Conservation (phyloP, 2,797 vertebrate genomes). For the Gambusia yucatana region DNA sequence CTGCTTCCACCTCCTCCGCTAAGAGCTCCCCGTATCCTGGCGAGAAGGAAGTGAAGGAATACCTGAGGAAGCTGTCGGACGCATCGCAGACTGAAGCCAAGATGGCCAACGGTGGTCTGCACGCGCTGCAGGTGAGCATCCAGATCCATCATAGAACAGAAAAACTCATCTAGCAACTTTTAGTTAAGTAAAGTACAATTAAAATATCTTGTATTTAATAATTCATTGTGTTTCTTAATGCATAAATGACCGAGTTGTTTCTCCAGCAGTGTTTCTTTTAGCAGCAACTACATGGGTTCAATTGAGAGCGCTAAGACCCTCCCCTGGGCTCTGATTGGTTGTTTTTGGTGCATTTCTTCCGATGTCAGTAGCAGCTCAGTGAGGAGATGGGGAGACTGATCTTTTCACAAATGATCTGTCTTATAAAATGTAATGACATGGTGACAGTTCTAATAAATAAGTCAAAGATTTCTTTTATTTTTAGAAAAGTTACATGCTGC, state of each 20-base stretch:
- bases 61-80: slow-evolving; percentile 82
- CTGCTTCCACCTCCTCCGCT: not conserved
- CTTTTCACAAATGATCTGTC: no score
- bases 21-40: slow-evolving; percentile 79
- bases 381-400: no score
- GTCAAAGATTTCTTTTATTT: no score
- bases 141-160: not conserved
- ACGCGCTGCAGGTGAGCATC: slow-evolving; percentile 78
- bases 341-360: no score
- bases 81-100: slow-evolving; percentile 72
- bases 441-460: no score
- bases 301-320: no score
- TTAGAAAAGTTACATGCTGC: no score
- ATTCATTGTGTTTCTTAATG: not conserved
- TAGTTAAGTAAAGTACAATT: not conserved
- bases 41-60: slow-evolving; percentile 85
- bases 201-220: not conserved
- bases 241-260: not conserved
- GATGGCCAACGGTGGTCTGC: slow-evolving; percentile 45
- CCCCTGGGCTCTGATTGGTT: no score
- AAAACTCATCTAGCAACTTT: not conserved
- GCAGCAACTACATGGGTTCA: not conserved
- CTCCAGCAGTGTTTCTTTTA: no score
- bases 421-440: no score
- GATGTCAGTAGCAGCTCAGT: no score